phyloP scores from a whole-genome alignment of 1,140 invertebrate genomes.

The Zaprionus inermis region DNA sequence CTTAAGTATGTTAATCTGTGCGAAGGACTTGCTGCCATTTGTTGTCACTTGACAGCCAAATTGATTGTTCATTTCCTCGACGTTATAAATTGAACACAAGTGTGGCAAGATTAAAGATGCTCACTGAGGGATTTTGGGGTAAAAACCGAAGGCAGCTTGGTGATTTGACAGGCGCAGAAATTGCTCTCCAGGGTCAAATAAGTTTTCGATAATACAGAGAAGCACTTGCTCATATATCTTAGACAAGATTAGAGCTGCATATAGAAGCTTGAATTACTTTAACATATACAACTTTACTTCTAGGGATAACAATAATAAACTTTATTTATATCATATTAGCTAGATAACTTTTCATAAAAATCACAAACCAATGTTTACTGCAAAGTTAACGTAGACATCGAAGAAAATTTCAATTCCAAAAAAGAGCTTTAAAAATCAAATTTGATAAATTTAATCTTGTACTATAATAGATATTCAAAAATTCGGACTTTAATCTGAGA shows the following conservation, averaged over 20 bases:
- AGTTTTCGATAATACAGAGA: background rate
- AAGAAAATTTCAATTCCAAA: conserved; percentile 1
- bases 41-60: conserved; percentile 38
- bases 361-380: conserved; percentile 12
- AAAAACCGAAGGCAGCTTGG: background rate
- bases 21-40: conserved; percentile 28
- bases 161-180: background rate
- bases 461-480: background rate
- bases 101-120: conserved; percentile 3
- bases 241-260: background rate
- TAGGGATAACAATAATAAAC: background rate
- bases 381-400: background rate
- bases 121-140: background rate
- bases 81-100: conserved; percentile 25
- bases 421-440: background rate
- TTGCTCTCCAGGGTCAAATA: conserved; percentile 1
- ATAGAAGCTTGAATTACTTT: background rate
- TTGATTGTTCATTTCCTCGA: conserved; percentile 43
- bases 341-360: conserved; percentile 8
- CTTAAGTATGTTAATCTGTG: conserved; percentile 36
- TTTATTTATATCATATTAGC: conserved; percentile 5
- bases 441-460: background rate
- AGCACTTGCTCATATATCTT: background rate
- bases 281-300: background rate
- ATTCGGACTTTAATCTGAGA: background rate